Conservation (phyloP, 2,113 vertebrate genomes). For the Pteruthius melanotis region DNA sequence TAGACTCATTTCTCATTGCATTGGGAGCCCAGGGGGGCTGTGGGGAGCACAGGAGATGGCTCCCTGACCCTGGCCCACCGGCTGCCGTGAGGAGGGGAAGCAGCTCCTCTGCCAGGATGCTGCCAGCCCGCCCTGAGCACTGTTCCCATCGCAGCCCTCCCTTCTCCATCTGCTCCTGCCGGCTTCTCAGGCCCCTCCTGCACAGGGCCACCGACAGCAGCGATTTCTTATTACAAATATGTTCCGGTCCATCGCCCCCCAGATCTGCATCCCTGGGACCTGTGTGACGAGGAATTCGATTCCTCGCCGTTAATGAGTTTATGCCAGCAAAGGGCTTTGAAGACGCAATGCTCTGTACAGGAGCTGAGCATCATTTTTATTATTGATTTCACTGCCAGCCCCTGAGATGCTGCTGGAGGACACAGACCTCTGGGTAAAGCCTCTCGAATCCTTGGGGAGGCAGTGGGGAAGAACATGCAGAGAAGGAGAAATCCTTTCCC, state of each 20-base stretch:
- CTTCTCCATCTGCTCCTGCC: constrained; percentile 26
- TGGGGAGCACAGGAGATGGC: rapidly evolving
- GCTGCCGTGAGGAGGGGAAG: background rate
- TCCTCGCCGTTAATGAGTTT: background rate
- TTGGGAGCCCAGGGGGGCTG: rapidly evolving
- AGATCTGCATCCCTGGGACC: constrained; percentile 33
- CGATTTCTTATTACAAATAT: constrained; percentile 11
- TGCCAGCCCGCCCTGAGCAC: background rate
- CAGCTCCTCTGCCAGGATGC: background rate
- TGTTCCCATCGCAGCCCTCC: background rate
- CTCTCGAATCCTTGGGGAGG: background rate
- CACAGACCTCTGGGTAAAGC: background rate
- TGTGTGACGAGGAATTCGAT: background rate
- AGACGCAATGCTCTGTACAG: background rate
- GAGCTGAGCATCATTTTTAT: background rate
- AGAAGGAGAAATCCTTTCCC: background rate
- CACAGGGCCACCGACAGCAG: background rate
- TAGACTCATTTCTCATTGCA: rapidly evolving
- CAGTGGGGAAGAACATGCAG: background rate
- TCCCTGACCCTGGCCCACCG: rapidly evolving
- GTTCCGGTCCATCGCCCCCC: background rate
- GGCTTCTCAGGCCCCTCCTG: background rate
- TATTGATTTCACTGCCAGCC: background rate
- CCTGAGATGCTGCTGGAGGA: background rate
- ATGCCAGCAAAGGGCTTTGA: background rate